Base-by-base conservation (phyloP, 64 coral and sea anemone genomes). In the Montipora foliosa region DNA sequence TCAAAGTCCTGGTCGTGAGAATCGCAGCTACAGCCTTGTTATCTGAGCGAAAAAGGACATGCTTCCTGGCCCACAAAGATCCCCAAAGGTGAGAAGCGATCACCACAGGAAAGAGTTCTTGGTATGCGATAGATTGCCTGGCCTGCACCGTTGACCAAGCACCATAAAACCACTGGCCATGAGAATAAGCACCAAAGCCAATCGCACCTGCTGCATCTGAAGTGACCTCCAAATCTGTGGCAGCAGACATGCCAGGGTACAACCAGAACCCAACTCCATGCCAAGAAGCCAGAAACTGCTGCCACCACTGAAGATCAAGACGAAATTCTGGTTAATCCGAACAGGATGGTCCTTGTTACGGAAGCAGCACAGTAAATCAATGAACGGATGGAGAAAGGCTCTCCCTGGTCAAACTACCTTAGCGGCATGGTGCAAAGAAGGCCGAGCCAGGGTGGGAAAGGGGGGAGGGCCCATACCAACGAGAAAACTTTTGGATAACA, bases 121-220 rank as follows among this genome's bases (percentile, higher is more conserved):
- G 29, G 29, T 37, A 37, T 37, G 29, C 29, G 29, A 37, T 37
- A 37, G 29, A 37, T 37, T 37, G 29, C 29, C 29, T 37, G 29
- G 29, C 29, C 29, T 37, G 29, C 1, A 37, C 29, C 29, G 1
- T 37, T 37, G 29, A 37, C 29, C 29, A 37, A 55, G 5, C 24
- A 44, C 66, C 66, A 69, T 69, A 69, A 69, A 69, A 95, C 78
- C 93, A 95, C 22, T 84, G 78, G 3, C 49, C 16, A 10, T 69
- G 6, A 47, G 24, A 92, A 69, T 75, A 92, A 8, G 61, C 90
- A n/a, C 90, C 90, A 58, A 74, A 92, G 12, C 90, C 90, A 46
- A 72, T 9, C n/a, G 67, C 29, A 37, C 29, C 29, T 37, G 29
- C 29, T 37, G 29, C 29, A 37, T 37, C 29, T 1, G 29, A 37